Base-by-base conservation (phyloP, 2,113 vertebrate genomes). In the Etheostoma spectabile region DNA sequence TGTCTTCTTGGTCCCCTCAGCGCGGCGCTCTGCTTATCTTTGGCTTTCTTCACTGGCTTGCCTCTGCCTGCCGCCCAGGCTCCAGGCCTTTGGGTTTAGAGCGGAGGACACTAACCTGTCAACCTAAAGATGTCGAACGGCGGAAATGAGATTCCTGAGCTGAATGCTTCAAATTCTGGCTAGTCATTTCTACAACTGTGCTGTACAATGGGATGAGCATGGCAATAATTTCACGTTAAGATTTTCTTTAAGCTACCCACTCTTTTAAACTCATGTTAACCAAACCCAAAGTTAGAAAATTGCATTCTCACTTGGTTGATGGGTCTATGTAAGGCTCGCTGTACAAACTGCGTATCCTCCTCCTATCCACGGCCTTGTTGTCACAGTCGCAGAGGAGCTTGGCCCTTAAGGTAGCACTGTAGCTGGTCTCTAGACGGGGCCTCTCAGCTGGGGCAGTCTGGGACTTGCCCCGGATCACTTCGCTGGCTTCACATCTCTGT, bases 341-440 rank as follows among this genome's bases (percentile, higher is more conserved):
- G 94, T 99, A 99, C 88, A 99, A 95, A 79, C 96, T 98, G 86
- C 98, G 97, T 96, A 99, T 97, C 95, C 98, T 97, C 85, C 98
- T 95, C 87, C 97, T 96, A 2, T 99, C 98, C 49, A 90, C 77
- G 57, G 93, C 93, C 91, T 97, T 99, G 93, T 97, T 98, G 78
- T 98, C 96, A 0, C 87, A 1, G 95, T 80, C 70, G 89, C 63
- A 85, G 83, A 10, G 96, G 96, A 35, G 84, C 96, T 81, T 95
- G 94, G 30, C 95, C 97, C 90, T 95, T 98, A 96, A 99, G 13
- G 96, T 97, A 85, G 97, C 93, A 0, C 95, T 99, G 94, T 99
- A 99, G 93, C 98, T 99, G 88, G 98, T 99, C 88, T 99, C 97
- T 0, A 96, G 96, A 67, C 38, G 90, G 75, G 96, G 95, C 89